phyloP scores from a whole-genome alignment of 2,797 vertebrate species.

The Sphenopsis melanotis region DNA sequence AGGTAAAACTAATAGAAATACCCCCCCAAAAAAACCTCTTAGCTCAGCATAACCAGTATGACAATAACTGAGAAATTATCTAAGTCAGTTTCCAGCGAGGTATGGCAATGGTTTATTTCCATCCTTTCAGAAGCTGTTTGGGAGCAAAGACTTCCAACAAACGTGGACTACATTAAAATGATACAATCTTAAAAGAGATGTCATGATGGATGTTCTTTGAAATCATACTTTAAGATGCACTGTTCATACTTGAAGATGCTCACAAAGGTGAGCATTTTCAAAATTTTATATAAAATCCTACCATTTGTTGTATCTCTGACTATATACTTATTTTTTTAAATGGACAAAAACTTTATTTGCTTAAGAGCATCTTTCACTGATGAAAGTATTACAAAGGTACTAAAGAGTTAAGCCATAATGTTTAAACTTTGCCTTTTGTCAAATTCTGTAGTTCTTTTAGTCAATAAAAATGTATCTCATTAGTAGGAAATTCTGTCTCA shows the following conservation, averaged over 20 bases:
- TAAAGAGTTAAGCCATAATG: not conserved
- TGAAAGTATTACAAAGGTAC: not conserved
- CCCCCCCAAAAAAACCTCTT: not conserved
- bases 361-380: not conserved
- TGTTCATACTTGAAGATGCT: not conserved
- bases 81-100: not conserved
- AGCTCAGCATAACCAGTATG: not conserved
- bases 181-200: not conserved
- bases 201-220: not conserved
- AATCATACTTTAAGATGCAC: not conserved
- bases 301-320: not conserved
- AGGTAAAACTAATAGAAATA: not conserved
- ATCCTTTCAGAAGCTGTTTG: not conserved
- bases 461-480: not conserved
- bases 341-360: not conserved
- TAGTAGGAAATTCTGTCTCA: not conserved
- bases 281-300: not conserved
- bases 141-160: not conserved
- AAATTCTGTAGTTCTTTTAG: not conserved
- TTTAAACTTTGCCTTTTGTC: not conserved
- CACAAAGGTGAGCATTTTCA: not conserved
- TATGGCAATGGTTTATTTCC: not conserved
- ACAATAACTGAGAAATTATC: not conserved
- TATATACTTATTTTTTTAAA: not conserved
- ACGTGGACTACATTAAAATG: not conserved